A percentile compares a stretch with the other conserved stretches of the same genome.
Evolutionary conservation across 2,888 invertebrate genomes (phyloP).

Genomic region (Hemithea aestivaria): DNA sequence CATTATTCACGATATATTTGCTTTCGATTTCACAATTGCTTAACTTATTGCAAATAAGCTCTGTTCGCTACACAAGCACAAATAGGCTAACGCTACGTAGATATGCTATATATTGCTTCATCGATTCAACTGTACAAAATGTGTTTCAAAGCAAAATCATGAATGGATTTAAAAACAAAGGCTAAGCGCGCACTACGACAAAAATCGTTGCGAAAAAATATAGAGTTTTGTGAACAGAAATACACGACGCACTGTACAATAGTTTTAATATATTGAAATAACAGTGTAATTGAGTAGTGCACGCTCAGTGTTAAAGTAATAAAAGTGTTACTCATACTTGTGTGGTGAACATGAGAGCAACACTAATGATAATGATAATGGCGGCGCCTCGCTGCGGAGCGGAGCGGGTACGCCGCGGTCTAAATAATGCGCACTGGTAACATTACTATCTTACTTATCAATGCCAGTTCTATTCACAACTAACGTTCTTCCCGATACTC

Average conservation of each 20-base stretch:
- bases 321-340: slow-evolving; percentile 2
- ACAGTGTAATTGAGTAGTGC: too few species aligned
- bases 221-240: too few species aligned
- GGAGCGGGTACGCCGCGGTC: not conserved
- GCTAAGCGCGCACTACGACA: too few species aligned
- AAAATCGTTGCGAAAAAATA: too few species aligned
- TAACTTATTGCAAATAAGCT: slow-evolving; percentile 12
- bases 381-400: too few species aligned
- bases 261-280: too few species aligned
- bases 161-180: too few species aligned
- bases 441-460: slow-evolving; percentile 13
- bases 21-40: slow-evolving; percentile 15
- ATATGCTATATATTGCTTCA: too few species aligned
- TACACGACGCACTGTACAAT: too few species aligned
- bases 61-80: slow-evolving; percentile 9
- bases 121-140: too few species aligned
- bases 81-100: not conserved
- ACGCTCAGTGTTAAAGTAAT: not conserved
- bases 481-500: too few species aligned
- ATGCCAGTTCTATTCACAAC: not conserved
- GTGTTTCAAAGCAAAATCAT: too few species aligned
- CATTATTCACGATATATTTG: slow-evolving; percentile 32
- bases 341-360: slow-evolving; percentile 2
- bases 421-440: slow-evolving; percentile 18
- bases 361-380: slow-evolving; percentile 2